Evolutionary conservation across 2,113 vertebrate species (phyloP).

Genomic region (Tichodroma muraria): DNA sequence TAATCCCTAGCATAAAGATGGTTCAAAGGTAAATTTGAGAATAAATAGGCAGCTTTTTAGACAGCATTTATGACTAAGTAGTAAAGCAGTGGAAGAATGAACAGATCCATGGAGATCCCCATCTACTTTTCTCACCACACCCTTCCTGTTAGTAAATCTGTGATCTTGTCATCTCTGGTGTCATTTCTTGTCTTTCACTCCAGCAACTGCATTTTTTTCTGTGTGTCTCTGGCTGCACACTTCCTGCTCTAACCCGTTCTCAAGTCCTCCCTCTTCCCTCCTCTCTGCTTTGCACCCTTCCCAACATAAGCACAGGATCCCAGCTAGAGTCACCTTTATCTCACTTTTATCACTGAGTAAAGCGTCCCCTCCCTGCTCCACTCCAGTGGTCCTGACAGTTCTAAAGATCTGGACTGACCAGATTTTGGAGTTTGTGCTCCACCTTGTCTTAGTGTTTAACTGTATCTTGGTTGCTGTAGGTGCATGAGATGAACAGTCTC

Average conservation of each 20-base stretch:
- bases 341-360: background rate
- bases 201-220: background rate
- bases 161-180: background rate
- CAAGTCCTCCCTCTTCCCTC: background rate
- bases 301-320: background rate
- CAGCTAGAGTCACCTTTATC: background rate
- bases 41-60: background rate
- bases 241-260: background rate
- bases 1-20: background rate
- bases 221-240: rapidly evolving
- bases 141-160: background rate
- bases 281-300: background rate
- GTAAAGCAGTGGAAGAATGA: background rate
- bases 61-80: background rate
- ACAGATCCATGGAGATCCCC: background rate
- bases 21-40: background rate
- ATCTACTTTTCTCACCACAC: background rate
- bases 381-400: background rate
- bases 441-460: background rate
- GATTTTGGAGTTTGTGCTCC: background rate
- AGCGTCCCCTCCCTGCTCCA: background rate
- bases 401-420: background rate
- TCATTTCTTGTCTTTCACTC: background rate
- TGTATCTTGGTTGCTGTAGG: background rate
- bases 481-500: background rate